phyloP scores from a whole-genome alignment of 2,113 vertebrate genomes.

The Chrysemys picta region DNA sequence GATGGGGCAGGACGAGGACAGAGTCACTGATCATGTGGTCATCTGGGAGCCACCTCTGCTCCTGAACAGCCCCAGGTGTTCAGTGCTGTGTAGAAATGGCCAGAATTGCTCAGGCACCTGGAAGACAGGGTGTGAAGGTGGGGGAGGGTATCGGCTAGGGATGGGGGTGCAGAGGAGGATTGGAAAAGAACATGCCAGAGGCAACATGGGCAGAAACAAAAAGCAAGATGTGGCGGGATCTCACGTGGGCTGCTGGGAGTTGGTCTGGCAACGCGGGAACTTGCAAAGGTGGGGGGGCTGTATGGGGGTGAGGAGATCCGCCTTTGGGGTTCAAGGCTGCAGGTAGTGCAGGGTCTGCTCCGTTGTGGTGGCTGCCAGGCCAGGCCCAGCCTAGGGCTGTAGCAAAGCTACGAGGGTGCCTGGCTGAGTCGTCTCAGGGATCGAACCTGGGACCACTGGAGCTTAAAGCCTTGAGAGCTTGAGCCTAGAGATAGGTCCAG shows the following conservation, averaged over 20 bases:
- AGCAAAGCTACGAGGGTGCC: background rate
- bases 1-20: background rate
- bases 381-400: background rate
- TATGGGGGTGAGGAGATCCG: too few relatives aligned
- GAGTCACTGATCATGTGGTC: background rate
- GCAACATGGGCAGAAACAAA: too few relatives aligned
- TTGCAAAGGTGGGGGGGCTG: too few relatives aligned
- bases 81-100: background rate
- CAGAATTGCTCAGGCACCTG: background rate
- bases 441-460: background rate
- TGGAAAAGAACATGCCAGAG: background rate
- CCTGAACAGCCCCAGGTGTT: background rate
- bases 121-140: background rate
- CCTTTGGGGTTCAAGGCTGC: too few relatives aligned
- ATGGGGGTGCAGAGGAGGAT: too few relatives aligned
- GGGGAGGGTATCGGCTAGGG: too few relatives aligned
- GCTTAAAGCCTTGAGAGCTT: too few relatives aligned
- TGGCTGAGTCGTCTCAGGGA: background rate
- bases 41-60: background rate
- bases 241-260: too few relatives aligned
- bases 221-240: too few relatives aligned
- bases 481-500: too few relatives aligned
- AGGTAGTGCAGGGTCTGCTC: too few relatives aligned
- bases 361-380: background rate
- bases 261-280: too few relatives aligned